phyloP scores from a whole-genome alignment of 2,113 vertebrate species.

The Lampris megalopsis region DNA sequence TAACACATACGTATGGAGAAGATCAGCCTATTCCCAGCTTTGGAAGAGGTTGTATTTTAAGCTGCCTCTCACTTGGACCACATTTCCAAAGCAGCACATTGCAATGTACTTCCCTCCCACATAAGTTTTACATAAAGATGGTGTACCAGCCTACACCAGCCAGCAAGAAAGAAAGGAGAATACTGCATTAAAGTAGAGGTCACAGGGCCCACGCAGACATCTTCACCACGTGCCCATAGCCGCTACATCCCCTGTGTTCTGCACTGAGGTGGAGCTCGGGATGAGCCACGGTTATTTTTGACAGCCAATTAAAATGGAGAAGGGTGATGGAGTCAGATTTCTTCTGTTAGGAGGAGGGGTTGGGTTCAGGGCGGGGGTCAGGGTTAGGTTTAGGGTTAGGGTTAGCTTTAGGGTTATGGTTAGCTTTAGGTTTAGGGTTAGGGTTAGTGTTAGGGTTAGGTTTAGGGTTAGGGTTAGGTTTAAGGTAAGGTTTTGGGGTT shows the following conservation, averaged over 20 bases:
- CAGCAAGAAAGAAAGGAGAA: neutral
- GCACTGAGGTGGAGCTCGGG: slow-evolving; percentile 33
- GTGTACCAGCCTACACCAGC: slow-evolving; percentile 64
- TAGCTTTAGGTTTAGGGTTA: too few relatives aligned
- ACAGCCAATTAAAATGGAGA: slow-evolving; percentile 66
- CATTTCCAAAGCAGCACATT: slow-evolving; percentile 43
- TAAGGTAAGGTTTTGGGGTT: too few relatives aligned
- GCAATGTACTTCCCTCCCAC: slow-evolving; percentile 69
- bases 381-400: too few relatives aligned
- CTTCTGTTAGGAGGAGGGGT: neutral
- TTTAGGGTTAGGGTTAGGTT: too few relatives aligned
- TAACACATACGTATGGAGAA: neutral
- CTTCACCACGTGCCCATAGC: slow-evolving; percentile 44
- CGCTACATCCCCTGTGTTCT: slow-evolving; percentile 38
- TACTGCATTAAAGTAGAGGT: slow-evolving; percentile 42
- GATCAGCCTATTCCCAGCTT: neutral
- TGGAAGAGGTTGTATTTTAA: neutral
- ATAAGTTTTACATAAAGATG: slow-evolving; percentile 76
- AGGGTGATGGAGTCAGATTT: too few relatives aligned
- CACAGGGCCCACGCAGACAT: slow-evolving; percentile 51
- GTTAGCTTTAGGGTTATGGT: too few relatives aligned
- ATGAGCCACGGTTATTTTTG: slow-evolving; percentile 66
- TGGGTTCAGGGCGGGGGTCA: neutral
- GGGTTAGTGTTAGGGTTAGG: too few relatives aligned
- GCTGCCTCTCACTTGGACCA: slow-evolving; percentile 54